Evolutionary conservation across 2,113 vertebrate species (phyloP).

Genomic region (human): DNA sequence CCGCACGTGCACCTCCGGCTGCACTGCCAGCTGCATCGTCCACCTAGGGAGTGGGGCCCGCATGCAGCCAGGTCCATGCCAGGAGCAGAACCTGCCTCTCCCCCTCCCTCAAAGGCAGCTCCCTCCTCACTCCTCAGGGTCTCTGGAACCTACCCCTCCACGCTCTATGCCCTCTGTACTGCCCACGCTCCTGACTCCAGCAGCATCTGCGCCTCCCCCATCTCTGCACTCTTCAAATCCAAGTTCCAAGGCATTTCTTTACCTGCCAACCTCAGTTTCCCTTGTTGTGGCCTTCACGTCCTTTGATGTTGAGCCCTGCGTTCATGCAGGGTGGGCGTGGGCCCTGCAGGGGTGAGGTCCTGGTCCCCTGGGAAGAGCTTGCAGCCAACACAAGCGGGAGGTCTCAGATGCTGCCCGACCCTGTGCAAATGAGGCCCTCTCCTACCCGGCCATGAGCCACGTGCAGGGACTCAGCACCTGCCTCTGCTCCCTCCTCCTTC

Average conservation of each 20-base stretch:
- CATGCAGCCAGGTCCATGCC: too few species aligned
- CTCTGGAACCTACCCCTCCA: too few species aligned
- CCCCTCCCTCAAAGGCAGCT: rapidly evolving
- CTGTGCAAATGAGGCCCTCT: not conserved
- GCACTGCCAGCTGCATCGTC: not conserved
- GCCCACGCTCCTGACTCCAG: too few species aligned
- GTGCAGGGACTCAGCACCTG: not conserved
- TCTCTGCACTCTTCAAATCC: not conserved
- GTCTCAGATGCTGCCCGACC: not conserved
- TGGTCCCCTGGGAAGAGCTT: not conserved
- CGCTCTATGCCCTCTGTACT: too few species aligned
- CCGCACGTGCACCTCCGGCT: rapidly evolving
- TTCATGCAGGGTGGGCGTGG: rapidly evolving
- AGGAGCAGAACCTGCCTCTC: not conserved
- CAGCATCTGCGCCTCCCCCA: rapidly evolving
- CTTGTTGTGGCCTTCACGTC: not conserved
- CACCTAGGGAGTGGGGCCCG: rapidly evolving
- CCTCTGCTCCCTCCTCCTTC: not conserved
- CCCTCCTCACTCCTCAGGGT: not conserved
- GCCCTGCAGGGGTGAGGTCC: not conserved
- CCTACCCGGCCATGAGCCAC: not conserved
- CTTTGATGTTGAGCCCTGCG: not conserved
- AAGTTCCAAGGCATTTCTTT: not conserved
- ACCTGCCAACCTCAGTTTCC: not conserved
- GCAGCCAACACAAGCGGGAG: not conserved